phyloP scores from a whole-genome alignment of 2,888 invertebrate species.

The Parnassius mnemosyne region DNA sequence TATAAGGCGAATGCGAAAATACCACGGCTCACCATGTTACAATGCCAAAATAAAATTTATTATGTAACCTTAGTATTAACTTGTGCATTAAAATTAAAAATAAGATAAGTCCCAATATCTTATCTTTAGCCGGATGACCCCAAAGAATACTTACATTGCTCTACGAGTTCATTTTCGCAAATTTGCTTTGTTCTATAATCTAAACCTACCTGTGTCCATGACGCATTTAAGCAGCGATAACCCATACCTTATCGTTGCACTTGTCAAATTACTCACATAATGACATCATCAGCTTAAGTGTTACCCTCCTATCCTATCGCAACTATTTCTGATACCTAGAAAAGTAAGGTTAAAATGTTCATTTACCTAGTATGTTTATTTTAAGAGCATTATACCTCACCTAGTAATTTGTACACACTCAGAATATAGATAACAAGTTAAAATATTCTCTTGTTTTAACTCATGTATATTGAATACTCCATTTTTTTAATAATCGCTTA shows the following conservation, averaged over 20 bases:
- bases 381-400: constrained; percentile 12
- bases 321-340: constrained; percentile 21
- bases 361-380: neutral
- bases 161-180: constrained; percentile 24
- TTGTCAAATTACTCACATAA: constrained; percentile 51
- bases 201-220: constrained; percentile 47
- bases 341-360: neutral
- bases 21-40: neutral
- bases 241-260: constrained; percentile 47
- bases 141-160: constrained; percentile 13
- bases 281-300: constrained; percentile 51
- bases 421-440: too few relatives aligned
- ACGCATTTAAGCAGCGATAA: constrained; percentile 55
- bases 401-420: neutral
- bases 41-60: neutral
- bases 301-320: constrained; percentile 26
- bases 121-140: constrained; percentile 25
- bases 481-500: too few relatives aligned
- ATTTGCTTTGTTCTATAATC: constrained; percentile 38
- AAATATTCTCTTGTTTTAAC: too few relatives aligned
- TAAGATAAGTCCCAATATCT: neutral
- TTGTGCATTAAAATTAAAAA: neutral
- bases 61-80: neutral
- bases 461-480: too few relatives aligned
- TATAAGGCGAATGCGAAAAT: too few relatives aligned